Conservation (phyloP, 2,113 vertebrate genomes). For the Ariopsis seemanni region DNA sequence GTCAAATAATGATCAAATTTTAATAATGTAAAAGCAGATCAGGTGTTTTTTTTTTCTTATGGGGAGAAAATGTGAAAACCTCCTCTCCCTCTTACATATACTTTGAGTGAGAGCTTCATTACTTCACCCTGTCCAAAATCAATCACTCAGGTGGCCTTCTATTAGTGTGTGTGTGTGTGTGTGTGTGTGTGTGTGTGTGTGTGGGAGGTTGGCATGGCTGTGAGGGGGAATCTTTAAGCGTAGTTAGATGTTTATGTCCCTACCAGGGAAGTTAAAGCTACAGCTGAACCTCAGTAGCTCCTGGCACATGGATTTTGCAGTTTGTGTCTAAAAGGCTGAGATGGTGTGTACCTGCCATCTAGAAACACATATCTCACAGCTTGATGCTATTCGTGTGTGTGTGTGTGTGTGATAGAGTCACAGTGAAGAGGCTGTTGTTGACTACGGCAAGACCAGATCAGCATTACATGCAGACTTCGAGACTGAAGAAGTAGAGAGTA, state of each 20-base stretch:
- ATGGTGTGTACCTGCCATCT: background rate
- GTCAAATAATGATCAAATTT: background rate
- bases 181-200: background rate
- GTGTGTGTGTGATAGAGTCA: slow-evolving; percentile 76
- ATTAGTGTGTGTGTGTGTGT: slow-evolving; percentile 5
- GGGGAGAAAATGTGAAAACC: background rate
- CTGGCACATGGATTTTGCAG: background rate
- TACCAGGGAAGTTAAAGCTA: background rate
- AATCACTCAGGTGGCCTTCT: background rate
- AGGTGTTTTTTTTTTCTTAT: background rate
- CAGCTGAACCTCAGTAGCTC: background rate
- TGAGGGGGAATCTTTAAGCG: background rate
- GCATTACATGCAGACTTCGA: slow-evolving; percentile 90
- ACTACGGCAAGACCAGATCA: slow-evolving; percentile 92
- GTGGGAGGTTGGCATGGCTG: background rate
- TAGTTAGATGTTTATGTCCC: background rate
- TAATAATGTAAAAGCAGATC: no score
- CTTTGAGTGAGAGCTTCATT: background rate
- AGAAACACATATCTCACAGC: background rate
- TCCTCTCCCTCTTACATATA: background rate
- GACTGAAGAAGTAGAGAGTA: slow-evolving; percentile 94
- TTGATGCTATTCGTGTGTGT: background rate
- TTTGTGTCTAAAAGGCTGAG: background rate
- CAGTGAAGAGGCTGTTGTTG: slow-evolving; percentile 92
- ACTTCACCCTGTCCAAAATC: background rate